These are phyloP conservation scores for Microcebus murinus DNA, from an alignment of 2,113 vertebrate species.

Conservation along the genomic window DNA sequence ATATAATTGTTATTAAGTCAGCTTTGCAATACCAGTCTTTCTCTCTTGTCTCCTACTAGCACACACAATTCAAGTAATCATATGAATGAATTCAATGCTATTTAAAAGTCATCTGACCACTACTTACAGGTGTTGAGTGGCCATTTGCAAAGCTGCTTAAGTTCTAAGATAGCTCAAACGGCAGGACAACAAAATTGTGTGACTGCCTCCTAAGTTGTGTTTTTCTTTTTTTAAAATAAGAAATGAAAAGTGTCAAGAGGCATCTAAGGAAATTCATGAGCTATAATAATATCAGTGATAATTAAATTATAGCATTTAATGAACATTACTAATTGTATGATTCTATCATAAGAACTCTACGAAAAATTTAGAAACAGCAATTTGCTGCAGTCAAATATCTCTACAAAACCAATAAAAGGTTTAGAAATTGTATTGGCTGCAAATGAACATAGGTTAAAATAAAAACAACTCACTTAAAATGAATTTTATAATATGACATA, in stretches of 20 bases:
- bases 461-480: background rate
- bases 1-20: background rate
- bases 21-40: background rate
- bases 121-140: background rate
- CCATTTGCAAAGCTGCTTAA: slow-evolving; percentile 21
- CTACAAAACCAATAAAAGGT: background rate
- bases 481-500: background rate
- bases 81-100: background rate
- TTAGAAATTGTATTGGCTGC: slow-evolving; percentile 31
- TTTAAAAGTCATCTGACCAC: background rate
- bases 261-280: slow-evolving; percentile 9
- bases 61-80: background rate
- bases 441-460: background rate
- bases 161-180: slow-evolving; percentile 34
- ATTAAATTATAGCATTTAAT: slow-evolving; percentile 24
- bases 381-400: background rate
- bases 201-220: background rate
- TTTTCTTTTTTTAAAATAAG: background rate
- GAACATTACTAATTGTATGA: slow-evolving; percentile 16
- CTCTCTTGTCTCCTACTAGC: background rate
- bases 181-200: background rate
- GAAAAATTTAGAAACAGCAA: slow-evolving; percentile 12
- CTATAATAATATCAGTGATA: background rate
- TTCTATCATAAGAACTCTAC: background rate
- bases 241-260: slow-evolving; percentile 14